Evolutionary conservation across 2,797 vertebrate genomes (phyloP).

Genomic region (Varecia variegata): DNA sequence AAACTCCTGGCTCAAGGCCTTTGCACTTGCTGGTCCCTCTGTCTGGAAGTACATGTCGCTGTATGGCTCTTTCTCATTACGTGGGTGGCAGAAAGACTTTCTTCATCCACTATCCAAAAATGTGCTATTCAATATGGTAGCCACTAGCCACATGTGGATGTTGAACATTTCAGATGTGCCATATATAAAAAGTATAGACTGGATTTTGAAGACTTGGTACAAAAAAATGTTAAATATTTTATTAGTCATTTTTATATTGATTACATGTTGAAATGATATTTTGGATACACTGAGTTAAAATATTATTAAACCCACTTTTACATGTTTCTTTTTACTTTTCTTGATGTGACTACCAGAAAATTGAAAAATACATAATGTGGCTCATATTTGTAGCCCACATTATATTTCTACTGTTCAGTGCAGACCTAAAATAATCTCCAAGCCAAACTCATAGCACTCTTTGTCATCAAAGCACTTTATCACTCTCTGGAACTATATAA

Average conservation of each 20-base stretch:
- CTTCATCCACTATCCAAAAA: background rate
- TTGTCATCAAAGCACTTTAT: background rate
- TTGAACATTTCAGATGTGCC: background rate
- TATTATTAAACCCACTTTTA: constrained; percentile 2
- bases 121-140: background rate
- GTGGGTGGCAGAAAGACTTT: background rate
- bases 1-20: background rate
- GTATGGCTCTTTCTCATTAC: background rate
- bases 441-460: background rate
- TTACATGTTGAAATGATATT: constrained; percentile 25
- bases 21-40: background rate
- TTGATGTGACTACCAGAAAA: background rate
- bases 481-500: background rate
- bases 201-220: background rate
- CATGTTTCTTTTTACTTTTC: background rate
- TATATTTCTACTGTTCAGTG: background rate
- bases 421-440: background rate
- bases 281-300: background rate
- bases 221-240: background rate
- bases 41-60: background rate
- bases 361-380: background rate
- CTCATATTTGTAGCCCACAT: background rate
- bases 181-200: background rate
- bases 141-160: background rate
- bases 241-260: constrained; percentile 8